Evolutionary conservation across 2,797 vertebrate species (phyloP).

Genomic region (Sebastes hubbsi): DNA sequence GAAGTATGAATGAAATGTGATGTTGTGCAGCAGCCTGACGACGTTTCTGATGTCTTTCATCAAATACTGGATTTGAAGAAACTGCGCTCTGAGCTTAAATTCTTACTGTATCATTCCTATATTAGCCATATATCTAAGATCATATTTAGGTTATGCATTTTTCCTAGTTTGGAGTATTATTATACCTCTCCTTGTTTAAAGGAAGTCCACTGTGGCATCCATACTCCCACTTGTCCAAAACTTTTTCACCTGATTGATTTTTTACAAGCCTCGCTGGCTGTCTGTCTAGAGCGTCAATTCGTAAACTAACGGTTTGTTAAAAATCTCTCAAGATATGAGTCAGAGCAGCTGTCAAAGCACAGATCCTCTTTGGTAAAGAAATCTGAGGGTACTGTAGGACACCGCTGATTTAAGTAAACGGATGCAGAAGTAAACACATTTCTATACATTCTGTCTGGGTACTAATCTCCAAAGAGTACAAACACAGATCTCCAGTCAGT

Average conservation of each 20-base stretch:
- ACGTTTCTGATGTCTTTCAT: not conserved
- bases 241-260: not conserved
- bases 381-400: not conserved
- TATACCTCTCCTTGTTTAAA: not conserved
- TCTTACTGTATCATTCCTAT: not conserved
- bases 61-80: no score
- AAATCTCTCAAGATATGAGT: not conserved
- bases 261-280: no score
- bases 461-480: not conserved
- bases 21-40: not conserved
- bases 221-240: no score
- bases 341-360: not conserved
- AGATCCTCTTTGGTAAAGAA: not conserved
- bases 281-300: not conserved
- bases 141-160: not conserved
- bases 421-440: not conserved
- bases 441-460: no score
- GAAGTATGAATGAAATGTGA: slow-evolving; percentile 21
- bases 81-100: not conserved
- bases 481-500: not conserved
- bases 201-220: not conserved
- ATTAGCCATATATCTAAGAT: not conserved
- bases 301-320: not conserved
- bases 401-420: not conserved
- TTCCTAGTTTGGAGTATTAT: not conserved